Conservation (phyloP, 2,888 invertebrate species). For the Drosophila anomalata region DNA sequence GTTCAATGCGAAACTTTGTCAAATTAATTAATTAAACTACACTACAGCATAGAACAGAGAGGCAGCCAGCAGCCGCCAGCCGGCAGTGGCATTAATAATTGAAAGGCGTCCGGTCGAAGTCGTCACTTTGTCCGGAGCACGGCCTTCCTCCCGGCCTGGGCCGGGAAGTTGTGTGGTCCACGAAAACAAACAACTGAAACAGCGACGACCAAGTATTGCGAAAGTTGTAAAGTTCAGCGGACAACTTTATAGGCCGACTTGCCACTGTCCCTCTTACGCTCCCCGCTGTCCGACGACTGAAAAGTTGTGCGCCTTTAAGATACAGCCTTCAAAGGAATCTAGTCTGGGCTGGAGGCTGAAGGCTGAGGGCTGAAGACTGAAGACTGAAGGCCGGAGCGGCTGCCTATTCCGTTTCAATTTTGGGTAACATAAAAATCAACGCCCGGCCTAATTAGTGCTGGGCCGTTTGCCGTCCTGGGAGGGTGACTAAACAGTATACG, state of each 20-base stretch:
- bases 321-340: conserved; percentile 61
- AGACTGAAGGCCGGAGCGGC: not conserved
- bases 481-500: conserved; percentile 26
- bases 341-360: conserved; percentile 21
- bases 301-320: conserved; percentile 57
- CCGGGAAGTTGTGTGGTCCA: conserved; percentile 55
- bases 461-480: conserved; percentile 45
- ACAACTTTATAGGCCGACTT: conserved; percentile 69
- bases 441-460: conserved; percentile 70
- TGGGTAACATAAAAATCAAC: conserved; percentile 70
- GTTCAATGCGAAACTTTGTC: conserved; percentile 74
- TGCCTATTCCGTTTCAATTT: conserved; percentile 68
- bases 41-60: conserved; percentile 30
- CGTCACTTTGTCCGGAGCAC: conserved; percentile 37
- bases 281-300: conserved; percentile 25
- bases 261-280: not conserved
- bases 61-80: conserved; percentile 20
- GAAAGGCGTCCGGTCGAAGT: conserved; percentile 71
- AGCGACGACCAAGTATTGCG: conserved; percentile 48
- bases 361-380: too few species aligned
- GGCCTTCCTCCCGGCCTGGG: conserved; percentile 26
- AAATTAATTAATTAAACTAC: conserved; percentile 78
- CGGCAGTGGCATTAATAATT: conserved; percentile 69
- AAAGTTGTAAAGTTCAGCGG: conserved; percentile 74
- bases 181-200: conserved; percentile 64